Evolutionary conservation across 2,888 invertebrate genomes (phyloP), one percentile per base, ranked within the genome.

Genomic region (Cylindroiulus punctatus): DNA sequence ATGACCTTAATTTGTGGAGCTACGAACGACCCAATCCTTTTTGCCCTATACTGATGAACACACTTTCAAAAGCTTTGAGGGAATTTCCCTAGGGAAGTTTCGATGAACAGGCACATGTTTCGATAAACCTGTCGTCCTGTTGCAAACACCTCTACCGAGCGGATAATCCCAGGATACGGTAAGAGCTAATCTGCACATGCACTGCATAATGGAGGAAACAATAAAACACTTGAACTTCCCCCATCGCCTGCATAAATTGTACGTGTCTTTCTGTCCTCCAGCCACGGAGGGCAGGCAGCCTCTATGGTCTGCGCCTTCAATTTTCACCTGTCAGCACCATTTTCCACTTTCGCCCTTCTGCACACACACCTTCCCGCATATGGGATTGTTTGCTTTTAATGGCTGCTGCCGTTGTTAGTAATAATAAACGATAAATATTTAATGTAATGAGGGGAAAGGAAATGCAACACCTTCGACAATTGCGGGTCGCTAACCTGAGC

Each of bases 391-490:
- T 65, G 65, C 65, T 65, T 65, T 65, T 65, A 65, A 65, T 65
- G 65, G 65, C 65, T 65, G 65, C 65, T 65, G 65, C 65, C 65
- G 65, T 65, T 65, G 65, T 65, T 65, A 65, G 65, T 65, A 65
- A 65, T 65, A 65, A 65, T 65, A 65, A 65, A 65, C 65, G 65
- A 65, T 65, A 65, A 65, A 65, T 65, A 65, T 65, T 65, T 65
- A 65, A 65, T 65, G 65, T 65, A 65, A 65, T 65, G 65, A 65
- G 65, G 65, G 65, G 65, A 65, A 65, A 65, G 65, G 65, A 65
- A 65, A 65, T 65, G 65, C 65, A 65, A 65, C 65, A 65, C 65
- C 65, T 65, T 65, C 65, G 65, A 65, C 65, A 65, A 65, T 65
- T 26, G 65, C 65, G 22, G 65, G 65, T 65, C 65, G 65, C 65